Base-by-base conservation (phyloP, 2,113 vertebrate genomes). In the Pipra filicauda region DNA sequence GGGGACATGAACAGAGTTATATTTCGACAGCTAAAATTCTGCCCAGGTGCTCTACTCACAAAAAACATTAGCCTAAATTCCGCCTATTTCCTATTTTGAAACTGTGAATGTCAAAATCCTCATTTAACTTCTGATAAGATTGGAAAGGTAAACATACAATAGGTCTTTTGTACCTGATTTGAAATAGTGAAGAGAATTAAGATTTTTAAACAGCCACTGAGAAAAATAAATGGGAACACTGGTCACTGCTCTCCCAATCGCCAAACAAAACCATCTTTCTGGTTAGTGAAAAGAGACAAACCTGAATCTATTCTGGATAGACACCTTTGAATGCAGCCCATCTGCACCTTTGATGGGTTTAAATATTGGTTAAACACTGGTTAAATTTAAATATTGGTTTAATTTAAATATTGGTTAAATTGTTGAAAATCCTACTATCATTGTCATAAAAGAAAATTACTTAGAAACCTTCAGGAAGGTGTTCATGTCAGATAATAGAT, bases 221-320 rank as follows among this genome's bases (percentile, higher is more conserved):
- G 17, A 27, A 52, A 79, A 75, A 37, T 4, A 70, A 33, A 15
- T 19, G 11, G 26, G 6, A 59, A 14, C 14, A 39, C 4, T 41
- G 7, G 5, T 61, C 21, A 43, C 15, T 26, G 14, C 8, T n/a
- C 16, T 66, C 24, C 20, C 23, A 79, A 4, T 43, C 54, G 61
- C 8, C 10, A 61, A 76, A 12, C 5, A 48, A 80, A 69, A 79
- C 1, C 6, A 15, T 37, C 23, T 39, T 91, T 85, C 67, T 86
- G 3, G 23, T 49, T 0, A 0, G 5, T 28, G 22, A 88, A 13
- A 89, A 23, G 26, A 15, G 13, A 5, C 0, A 3, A 82, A 75
- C n/a, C 41, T 46, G 26, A 67, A 44, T n/a, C 31, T 11, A 19
- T 37, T 48, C 33, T 78, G 37, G 9, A 71, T 18, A 54, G 37